These are phyloP conservation scores for Drosophila ohnishii DNA, from an alignment of 1,140 invertebrate species.

Conservation along the genomic window DNA sequence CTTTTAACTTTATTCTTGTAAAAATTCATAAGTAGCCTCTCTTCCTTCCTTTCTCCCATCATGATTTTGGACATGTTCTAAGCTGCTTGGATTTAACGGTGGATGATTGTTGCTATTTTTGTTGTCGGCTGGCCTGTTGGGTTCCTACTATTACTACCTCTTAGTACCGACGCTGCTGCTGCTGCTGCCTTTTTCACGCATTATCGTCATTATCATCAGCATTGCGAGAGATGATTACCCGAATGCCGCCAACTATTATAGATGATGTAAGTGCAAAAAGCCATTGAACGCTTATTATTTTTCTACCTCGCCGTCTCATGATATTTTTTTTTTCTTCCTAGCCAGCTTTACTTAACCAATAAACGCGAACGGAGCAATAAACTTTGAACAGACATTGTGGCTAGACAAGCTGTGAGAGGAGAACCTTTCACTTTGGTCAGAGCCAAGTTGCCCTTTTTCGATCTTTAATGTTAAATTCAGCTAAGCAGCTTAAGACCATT, in stretches of 20 bases:
- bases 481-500: conserved; percentile 48
- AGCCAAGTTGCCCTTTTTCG: conserved; percentile 16
- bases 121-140: conserved; percentile 1
- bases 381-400: conserved; percentile 44
- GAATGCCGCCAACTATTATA: conserved; percentile 49
- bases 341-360: conserved; percentile 34
- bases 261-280: conserved; percentile 67
- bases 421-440: conserved; percentile 24
- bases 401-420: conserved; percentile 28
- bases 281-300: conserved; percentile 55
- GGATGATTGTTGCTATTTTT: conserved; percentile 43
- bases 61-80: conserved; percentile 26
- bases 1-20: not conserved
- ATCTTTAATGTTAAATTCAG: conserved; percentile 47
- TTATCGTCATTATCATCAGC: conserved; percentile 55
- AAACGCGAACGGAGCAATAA: conserved; percentile 43
- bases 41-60: conserved; percentile 5
- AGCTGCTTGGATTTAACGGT: conserved; percentile 59
- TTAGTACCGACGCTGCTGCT: conserved; percentile 15
- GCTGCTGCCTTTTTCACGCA: conserved; percentile 55
- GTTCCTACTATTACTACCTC: conserved; percentile 14
- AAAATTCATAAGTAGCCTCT: not conserved
- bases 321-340: not conserved
- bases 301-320: conserved; percentile 2
- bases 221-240: conserved; percentile 38